A percentile compares a stretch with the other conserved stretches of the same genome.
phyloP scores from a whole-genome alignment of 2,888 invertebrate genomes.

The Ferrisia virgata region DNA sequence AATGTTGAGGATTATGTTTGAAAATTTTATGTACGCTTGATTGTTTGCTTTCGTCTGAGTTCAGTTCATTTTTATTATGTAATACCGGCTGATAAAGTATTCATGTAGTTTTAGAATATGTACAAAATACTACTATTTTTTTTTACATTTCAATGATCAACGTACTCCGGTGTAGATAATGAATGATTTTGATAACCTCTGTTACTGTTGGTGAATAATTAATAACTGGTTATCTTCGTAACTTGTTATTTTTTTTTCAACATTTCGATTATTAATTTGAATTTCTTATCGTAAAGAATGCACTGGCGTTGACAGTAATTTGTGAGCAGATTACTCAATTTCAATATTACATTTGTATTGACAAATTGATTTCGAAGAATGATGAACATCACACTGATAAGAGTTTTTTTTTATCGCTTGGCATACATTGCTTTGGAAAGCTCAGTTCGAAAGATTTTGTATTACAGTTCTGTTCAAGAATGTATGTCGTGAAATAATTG shows the following conservation, averaged over 20 bases:
- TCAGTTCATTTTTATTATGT: conserved; percentile 15
- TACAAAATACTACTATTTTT: conserved; percentile 5
- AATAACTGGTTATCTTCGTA: background rate
- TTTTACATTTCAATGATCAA: background rate
- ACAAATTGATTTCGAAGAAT: background rate
- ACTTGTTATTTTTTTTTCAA: background rate
- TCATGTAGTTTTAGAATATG: background rate
- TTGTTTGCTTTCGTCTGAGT: background rate
- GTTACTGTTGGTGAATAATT: conserved; percentile 5
- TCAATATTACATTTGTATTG: background rate
- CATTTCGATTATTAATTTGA: background rate
- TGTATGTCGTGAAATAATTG: conserved; percentile 5
- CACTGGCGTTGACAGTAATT: background rate
- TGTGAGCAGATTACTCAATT: too few relatives aligned
- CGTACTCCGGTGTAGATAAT: background rate
- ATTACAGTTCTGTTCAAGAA: conserved; percentile 21
- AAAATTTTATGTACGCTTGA: conserved; percentile 9
- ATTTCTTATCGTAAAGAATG: background rate
- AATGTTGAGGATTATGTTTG: background rate
- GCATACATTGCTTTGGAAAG: background rate
- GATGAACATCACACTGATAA: background rate
- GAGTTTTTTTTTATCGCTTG: background rate
- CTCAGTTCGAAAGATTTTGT: background rate
- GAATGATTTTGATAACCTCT: conserved; percentile 22
- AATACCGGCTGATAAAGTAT: background rate